These are phyloP conservation scores for Nothura maculosa DNA, from an alignment of 2,797 vertebrate genomes.

Conservation along the genomic window DNA sequence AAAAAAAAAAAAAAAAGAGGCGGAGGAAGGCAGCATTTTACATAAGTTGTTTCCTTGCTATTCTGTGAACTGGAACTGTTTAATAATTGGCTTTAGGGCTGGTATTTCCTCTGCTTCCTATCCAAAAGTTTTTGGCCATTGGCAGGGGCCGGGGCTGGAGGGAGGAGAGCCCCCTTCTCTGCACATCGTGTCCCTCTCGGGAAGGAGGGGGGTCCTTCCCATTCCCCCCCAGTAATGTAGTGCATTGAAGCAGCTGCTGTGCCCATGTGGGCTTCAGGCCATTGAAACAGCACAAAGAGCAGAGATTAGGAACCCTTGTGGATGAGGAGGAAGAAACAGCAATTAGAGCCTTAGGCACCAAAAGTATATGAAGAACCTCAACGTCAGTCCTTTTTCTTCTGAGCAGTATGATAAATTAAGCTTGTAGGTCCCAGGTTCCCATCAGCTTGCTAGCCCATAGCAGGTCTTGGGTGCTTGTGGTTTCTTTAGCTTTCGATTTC, in stretches of 20 bases:
- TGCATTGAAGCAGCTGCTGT: rapidly evolving
- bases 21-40: not conserved
- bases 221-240: not conserved
- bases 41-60: not conserved
- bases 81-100: not conserved
- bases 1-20: not conserved
- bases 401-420: not conserved
- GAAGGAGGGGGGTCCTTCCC: not conserved
- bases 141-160: not conserved
- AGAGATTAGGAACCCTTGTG: not conserved
- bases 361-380: rapidly evolving
- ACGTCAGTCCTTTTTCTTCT: rapidly evolving
- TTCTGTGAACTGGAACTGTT: not conserved
- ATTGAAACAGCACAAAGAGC: not conserved
- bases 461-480: rapidly evolving
- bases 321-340: not conserved
- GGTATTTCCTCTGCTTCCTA: not conserved
- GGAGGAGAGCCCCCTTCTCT: not conserved
- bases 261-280: not conserved
- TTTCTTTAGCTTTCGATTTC: not conserved
- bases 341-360: too few species aligned
- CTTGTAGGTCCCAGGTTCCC: not conserved
- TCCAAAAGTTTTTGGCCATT: not conserved
- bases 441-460: not conserved
- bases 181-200: not conserved